Evolutionary conservation across 1,140 invertebrate genomes (phyloP).

Genomic region (Agrilus planipennis): DNA sequence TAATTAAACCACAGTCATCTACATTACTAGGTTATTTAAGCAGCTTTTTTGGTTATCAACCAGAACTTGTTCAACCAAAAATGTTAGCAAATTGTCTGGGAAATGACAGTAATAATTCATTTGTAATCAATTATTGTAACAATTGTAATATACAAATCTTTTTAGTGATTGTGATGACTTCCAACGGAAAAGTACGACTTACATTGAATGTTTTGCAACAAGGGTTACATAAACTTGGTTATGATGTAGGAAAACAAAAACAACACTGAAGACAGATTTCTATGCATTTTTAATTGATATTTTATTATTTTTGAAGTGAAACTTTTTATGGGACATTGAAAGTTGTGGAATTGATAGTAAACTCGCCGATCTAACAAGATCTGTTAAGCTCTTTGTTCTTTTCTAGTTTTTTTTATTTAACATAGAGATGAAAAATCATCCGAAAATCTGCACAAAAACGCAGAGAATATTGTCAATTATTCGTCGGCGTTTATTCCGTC

Average conservation of each 20-base stretch:
- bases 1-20: constrained; percentile 26
- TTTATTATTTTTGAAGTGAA: no score
- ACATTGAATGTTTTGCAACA: constrained; percentile 23
- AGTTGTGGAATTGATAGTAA: no score
- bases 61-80: constrained; percentile 29
- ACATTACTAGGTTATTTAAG: constrained; percentile 27
- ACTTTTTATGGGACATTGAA: no score
- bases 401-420: no score
- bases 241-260: constrained; percentile 20
- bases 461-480: no score
- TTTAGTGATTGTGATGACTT: constrained; percentile 27
- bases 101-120: constrained; percentile 25
- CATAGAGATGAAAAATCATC: no score
- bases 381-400: no score
- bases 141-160: constrained; percentile 6
- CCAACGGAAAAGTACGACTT: constrained; percentile 19
- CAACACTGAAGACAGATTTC: not conserved
- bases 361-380: no score
- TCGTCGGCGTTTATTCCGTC: no score
- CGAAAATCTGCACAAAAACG: no score
- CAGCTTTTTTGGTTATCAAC: constrained; percentile 32
- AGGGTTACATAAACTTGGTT: constrained; percentile 23
- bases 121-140: constrained; percentile 1
- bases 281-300: not conserved
- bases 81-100: constrained; percentile 30